Base-by-base conservation (phyloP, 2,113 vertebrate genomes). In the Boulengeromyrus knoepffleri region DNA sequence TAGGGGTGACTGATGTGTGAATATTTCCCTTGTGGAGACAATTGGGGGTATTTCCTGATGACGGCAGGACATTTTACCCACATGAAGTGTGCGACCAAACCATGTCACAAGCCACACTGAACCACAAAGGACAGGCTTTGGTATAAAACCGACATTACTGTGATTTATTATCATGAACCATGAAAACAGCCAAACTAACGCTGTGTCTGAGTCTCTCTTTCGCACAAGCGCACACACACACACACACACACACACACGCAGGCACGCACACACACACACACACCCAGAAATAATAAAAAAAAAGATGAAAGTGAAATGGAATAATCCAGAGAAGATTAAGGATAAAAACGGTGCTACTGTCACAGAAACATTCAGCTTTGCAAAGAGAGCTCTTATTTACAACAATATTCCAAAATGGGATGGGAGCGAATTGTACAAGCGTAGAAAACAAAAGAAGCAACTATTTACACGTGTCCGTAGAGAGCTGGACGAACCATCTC, bases 131-230 rank as follows among this genome's bases (percentile, higher is more conserved):
- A 94, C 91, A 91, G 91, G 84, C 90, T 93, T 91, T 96, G 94
- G 94, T 96, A 95, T 95, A 96, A 96, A 96, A 96, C 96, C 96
- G 96, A 96, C 95, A 96, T 96, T 96, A 96, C 95, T 96, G 95
- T 96, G 95, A 95, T 96, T 96, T 96, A 96, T 95, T 96, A 96
- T 96, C 95, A 96, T 96, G 96, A 96, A 96, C 95, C 95, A 96
- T 96, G 95, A 96, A 95, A 96, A 96, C 95, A 96, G 94, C 94
- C 95, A 96, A 42, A 96, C 95, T 95, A 95, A 95, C 95, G 95
- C 95, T 95, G 95, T 96, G 95, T 94, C 74, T 6, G 94, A 96
- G 94, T 93, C 92, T 94, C 91, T 93, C 94, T 95, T 92, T 91
- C 92, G 92, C 66, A 85, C 62, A 53, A 66, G 42, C 83, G 31